Percentiles rank a stretch among this genome's conserved stretches.
These are phyloP conservation scores for Taenioides sp. DNA, from an alignment of 2,797 vertebrate species.

Conservation along the genomic window DNA sequence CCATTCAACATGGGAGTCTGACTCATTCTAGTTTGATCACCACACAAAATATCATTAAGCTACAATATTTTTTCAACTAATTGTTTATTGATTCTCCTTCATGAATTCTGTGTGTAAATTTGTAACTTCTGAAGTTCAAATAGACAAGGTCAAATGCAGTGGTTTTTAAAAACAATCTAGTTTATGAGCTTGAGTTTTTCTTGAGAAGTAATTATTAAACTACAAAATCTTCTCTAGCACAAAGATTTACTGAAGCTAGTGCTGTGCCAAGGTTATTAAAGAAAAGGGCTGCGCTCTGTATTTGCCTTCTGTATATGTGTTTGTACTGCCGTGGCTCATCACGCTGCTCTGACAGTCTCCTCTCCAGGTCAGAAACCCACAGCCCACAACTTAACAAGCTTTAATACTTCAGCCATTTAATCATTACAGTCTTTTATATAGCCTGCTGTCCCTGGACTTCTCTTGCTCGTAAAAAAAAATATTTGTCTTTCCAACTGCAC, in stretches of 20 bases:
- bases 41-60: not conserved
- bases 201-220: constrained; percentile 66
- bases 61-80: not conserved
- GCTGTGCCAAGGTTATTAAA: constrained; percentile 37
- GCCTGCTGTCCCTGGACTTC: constrained; percentile 67
- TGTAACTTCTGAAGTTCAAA: not conserved
- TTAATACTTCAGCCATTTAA: constrained; percentile 82
- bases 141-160: not conserved
- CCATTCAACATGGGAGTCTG: not conserved
- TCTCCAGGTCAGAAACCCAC: constrained; percentile 55
- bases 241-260: constrained; percentile 50
- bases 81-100: not conserved
- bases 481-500: constrained; percentile 86
- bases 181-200: constrained; percentile 51
- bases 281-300: constrained; percentile 9
- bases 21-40: not conserved
- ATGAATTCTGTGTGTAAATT: not conserved
- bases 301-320: constrained; percentile 27
- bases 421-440: constrained; percentile 76
- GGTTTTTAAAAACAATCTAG: constrained; percentile 25
- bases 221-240: constrained; percentile 52
- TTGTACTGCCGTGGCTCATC: constrained; percentile 32
- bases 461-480: constrained; percentile 78
- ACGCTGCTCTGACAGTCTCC: constrained; percentile 35
- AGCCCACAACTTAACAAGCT: constrained; percentile 60